phyloP scores from a whole-genome alignment of 2,113 vertebrate species.

The Mirza zaza region DNA sequence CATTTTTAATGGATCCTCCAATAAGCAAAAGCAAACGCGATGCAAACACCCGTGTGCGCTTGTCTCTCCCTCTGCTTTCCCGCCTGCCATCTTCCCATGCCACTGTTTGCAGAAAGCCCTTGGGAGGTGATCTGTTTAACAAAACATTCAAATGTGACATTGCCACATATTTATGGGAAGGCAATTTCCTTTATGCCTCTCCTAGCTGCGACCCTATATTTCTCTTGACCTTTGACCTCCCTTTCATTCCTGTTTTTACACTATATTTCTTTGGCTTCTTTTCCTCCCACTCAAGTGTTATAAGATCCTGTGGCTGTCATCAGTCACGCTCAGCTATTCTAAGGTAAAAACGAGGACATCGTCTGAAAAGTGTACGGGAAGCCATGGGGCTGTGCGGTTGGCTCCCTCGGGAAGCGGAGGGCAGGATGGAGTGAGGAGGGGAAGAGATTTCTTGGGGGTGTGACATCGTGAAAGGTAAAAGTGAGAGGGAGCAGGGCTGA shows the following conservation, averaged over 20 bases:
- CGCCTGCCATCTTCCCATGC: conserved; percentile 39
- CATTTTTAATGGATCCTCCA: conserved; percentile 57
- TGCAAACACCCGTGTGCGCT: not conserved
- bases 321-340: not conserved
- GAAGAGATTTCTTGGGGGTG: not conserved
- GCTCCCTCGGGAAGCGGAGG: not conserved
- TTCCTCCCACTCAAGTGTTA: not conserved
- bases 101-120: conserved; percentile 55
- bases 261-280: not conserved
- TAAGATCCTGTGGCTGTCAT: not conserved
- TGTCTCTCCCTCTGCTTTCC: conserved; percentile 49
- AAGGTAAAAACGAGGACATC: conserved; percentile 12
- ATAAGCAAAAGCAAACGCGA: conserved; percentile 57
- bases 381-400: not conserved
- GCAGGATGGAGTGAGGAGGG: not conserved
- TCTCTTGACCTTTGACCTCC: not conserved
- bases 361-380: conserved; percentile 2
- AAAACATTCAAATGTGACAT: conserved; percentile 58
- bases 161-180: conserved; percentile 31
- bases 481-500: not conserved
- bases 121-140: conserved; percentile 36
- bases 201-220: not conserved
- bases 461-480: not conserved
- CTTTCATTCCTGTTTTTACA: conserved; percentile 32
- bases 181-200: conserved; percentile 60